These are phyloP conservation scores for Tridacna crocea DNA, from an alignment of 2,888 invertebrate genomes.

Conservation along the genomic window DNA sequence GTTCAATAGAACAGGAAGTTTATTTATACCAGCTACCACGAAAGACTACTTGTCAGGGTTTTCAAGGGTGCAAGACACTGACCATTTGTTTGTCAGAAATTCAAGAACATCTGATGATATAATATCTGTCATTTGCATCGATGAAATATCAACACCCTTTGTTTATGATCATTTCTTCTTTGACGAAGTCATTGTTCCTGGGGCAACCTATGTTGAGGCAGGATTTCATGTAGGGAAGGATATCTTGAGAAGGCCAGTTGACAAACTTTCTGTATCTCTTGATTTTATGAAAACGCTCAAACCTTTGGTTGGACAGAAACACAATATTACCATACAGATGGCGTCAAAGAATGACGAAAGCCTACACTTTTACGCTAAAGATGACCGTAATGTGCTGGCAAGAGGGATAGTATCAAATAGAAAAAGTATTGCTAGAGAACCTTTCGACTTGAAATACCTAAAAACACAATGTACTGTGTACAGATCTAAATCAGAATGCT, in stretches of 20 bases:
- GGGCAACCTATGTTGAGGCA: slow-evolving; percentile 63
- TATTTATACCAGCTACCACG: slow-evolving; percentile 40
- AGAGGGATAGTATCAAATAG: neutral
- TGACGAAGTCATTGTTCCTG: slow-evolving; percentile 58
- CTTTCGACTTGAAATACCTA: slow-evolving; percentile 40
- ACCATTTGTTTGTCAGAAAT: slow-evolving; percentile 5
- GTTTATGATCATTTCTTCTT: slow-evolving; percentile 62
- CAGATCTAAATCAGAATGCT: slow-evolving; percentile 39
- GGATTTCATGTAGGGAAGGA: slow-evolving; percentile 51
- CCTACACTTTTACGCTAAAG: neutral
- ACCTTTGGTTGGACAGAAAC: slow-evolving; percentile 2
- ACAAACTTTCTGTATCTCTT: slow-evolving; percentile 27
- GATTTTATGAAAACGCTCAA: slow-evolving; percentile 47
- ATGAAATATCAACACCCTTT: slow-evolving; percentile 52
- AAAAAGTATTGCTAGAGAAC: neutral
- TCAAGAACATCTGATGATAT: neutral
- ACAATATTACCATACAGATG: neutral
- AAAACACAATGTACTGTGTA: slow-evolving; percentile 36
- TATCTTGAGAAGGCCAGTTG: neutral
- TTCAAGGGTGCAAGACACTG: neutral
- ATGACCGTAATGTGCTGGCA: neutral
- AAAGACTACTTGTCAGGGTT: slow-evolving; percentile 29
- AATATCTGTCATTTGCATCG: slow-evolving; percentile 29
- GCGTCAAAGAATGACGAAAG: neutral
- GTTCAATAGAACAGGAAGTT: slow-evolving; percentile 17